Evolutionary conservation across 2,888 invertebrate genomes (phyloP).

Genomic region (Emmelina monodactyla): DNA sequence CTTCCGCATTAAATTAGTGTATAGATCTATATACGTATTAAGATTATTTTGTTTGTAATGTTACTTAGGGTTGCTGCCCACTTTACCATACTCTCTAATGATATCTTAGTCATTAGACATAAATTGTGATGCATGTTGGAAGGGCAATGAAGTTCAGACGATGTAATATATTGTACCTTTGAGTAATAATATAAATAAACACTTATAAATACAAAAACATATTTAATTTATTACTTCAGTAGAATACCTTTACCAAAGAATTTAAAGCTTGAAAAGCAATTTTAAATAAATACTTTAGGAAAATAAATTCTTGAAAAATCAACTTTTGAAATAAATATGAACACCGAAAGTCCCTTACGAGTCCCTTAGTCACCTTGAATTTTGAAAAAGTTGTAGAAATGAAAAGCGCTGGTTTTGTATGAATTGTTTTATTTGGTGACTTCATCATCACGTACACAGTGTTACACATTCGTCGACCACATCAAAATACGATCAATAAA

Average conservation of each 20-base stretch:
- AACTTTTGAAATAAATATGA: too few relatives aligned
- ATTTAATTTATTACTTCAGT: conserved; percentile 15
- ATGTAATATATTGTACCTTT: conserved; percentile 67
- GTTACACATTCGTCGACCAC: conserved; percentile 49
- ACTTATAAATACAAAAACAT: conserved; percentile 55
- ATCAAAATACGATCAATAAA: conserved; percentile 56
- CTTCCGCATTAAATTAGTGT: conserved; percentile 46
- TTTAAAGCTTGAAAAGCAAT: too few relatives aligned
- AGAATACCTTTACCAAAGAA: too few relatives aligned
- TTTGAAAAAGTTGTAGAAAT: too few relatives aligned
- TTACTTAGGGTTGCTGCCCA: conserved; percentile 47
- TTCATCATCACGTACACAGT: conserved; percentile 49
- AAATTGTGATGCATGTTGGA: conserved; percentile 47
- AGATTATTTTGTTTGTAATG: conserved; percentile 62
- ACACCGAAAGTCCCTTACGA: too few relatives aligned
- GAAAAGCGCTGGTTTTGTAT: conserved; percentile 20
- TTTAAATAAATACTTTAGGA: too few relatives aligned
- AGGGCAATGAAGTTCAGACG: conserved; percentile 49
- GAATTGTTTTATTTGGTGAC: conserved; percentile 51
- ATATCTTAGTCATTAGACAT: conserved; percentile 54
- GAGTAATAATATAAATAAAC: conserved; percentile 61
- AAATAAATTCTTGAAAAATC: too few relatives aligned
- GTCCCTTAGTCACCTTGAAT: too few relatives aligned
- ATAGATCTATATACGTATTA: conserved; percentile 32
- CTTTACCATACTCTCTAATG: conserved; percentile 52